Percentiles rank a stretch among this genome's conserved stretches.
Conservation (phyloP, 2,113 vertebrate species). For the Pterocles gutturalis region DNA sequence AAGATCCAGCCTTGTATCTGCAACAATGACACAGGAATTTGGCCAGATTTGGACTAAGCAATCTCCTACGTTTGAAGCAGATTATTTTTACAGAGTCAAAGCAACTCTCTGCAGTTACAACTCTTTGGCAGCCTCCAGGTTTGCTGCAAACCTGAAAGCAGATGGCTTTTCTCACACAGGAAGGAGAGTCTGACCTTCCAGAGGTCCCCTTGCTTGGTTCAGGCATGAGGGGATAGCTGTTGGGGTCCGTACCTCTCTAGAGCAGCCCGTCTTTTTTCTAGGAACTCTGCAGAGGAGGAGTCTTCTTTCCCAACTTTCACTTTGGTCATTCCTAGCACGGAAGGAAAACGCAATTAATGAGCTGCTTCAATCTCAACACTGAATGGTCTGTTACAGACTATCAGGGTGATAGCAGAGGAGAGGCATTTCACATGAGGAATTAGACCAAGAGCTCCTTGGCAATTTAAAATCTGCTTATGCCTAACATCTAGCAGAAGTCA, state of each 20-base stretch:
- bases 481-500: neutral
- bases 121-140: neutral
- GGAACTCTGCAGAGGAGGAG: constrained; percentile 94
- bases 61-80: neutral
- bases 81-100: neutral
- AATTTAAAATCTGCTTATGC: neutral
- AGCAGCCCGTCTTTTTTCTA: constrained; percentile 93
- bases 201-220: neutral
- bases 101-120: neutral
- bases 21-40: neutral
- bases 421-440: neutral
- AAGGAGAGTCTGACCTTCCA: neutral
- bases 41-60: neutral
- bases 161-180: neutral
- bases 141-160: neutral
- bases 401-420: neutral
- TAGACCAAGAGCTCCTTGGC: neutral
- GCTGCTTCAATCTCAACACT: neutral
- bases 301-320: constrained; percentile 99
- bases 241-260: constrained; percentile 87
- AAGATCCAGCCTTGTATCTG: too few species aligned
- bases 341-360: neutral
- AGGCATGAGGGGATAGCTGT: neutral
- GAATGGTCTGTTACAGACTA: neutral
- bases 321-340: constrained; percentile 93